A percentile compares a stretch with the other conserved stretches of the same genome.
Evolutionary conservation across 2,888 invertebrate genomes (phyloP).

Genomic region (Clostera curtula): DNA sequence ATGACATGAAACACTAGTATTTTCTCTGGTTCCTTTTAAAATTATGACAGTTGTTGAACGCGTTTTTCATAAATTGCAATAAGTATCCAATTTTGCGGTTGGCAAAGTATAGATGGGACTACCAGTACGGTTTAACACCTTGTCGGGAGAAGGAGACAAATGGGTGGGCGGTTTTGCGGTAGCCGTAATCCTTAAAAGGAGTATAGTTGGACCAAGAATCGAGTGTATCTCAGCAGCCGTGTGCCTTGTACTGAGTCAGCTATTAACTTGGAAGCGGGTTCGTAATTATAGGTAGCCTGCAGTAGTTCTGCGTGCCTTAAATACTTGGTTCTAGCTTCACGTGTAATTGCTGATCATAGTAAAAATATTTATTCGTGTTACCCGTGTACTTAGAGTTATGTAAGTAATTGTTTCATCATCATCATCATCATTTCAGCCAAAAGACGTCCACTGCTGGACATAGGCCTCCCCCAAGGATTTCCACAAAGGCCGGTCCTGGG

Average conservation of each 20-base stretch:
- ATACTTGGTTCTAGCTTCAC: too few species aligned
- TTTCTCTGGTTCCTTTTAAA: constrained; percentile 22
- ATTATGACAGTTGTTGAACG: constrained; percentile 32
- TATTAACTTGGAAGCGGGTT: constrained; percentile 7
- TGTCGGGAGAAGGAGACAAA: constrained; percentile 54
- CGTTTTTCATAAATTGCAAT: constrained; percentile 28
- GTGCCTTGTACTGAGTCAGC: constrained; percentile 11
- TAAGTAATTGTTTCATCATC: too few species aligned
- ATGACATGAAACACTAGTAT: constrained; percentile 30
- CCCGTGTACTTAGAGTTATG: too few species aligned
- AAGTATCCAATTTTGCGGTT: constrained; percentile 36
- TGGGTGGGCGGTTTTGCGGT: constrained; percentile 47
- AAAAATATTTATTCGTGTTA: too few species aligned
- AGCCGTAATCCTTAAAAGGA: constrained; percentile 49
- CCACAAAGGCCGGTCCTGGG: too few species aligned
- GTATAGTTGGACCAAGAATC: constrained; percentile 36
- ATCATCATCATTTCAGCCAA: too few species aligned
- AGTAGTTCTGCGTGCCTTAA: too few species aligned
- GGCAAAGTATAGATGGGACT: constrained; percentile 31
- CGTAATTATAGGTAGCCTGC: constrained; percentile 13
- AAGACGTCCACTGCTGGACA: too few species aligned
- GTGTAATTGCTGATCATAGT: too few species aligned
- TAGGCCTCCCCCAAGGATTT: too few species aligned
- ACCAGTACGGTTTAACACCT: constrained; percentile 52
- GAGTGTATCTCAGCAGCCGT: constrained; percentile 23